A percentile compares a stretch with the other conserved stretches of the same genome.
Evolutionary conservation across 2,888 invertebrate species (phyloP).

Genomic region (Trissolcus japonicus): DNA sequence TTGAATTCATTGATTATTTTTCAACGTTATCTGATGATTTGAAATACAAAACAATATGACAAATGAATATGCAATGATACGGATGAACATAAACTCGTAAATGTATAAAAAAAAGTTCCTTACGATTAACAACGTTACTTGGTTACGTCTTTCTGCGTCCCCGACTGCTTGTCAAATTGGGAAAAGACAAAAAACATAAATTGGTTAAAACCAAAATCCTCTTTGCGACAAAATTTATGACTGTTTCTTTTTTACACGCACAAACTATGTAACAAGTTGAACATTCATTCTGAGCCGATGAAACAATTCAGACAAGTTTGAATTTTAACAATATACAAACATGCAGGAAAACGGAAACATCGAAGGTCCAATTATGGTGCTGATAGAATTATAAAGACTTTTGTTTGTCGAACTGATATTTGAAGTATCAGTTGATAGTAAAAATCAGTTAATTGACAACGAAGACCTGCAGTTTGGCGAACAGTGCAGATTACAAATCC

Average conservation of each 20-base stretch:
- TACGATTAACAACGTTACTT: conserved; percentile 75
- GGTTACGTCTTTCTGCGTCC: conserved; percentile 75
- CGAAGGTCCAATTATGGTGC: too few relatives aligned
- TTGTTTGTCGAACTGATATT: conserved; percentile 22
- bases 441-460: too few relatives aligned
- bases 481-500: too few relatives aligned
- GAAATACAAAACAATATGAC: background rate
- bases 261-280: conserved; percentile 7
- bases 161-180: conserved; percentile 74
- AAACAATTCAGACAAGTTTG: conserved; percentile 19
- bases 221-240: conserved; percentile 22
- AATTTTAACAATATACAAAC: conserved; percentile 18
- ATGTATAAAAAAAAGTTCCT: conserved; percentile 61
- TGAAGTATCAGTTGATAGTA: too few relatives aligned
- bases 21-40: background rate
- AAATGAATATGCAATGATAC: background rate
- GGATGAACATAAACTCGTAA: conserved; percentile 6
- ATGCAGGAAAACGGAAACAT: conserved; percentile 8
- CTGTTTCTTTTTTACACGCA: background rate
- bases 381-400: conserved; percentile 10
- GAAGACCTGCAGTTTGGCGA: too few relatives aligned
- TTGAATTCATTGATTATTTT: background rate
- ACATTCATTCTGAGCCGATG: conserved; percentile 13
- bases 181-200: conserved; percentile 64
- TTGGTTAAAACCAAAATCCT: conserved; percentile 38